These are phyloP conservation scores for Lipophrys pholis DNA, from an alignment of 2,113 vertebrate genomes.

Conservation along the genomic window DNA sequence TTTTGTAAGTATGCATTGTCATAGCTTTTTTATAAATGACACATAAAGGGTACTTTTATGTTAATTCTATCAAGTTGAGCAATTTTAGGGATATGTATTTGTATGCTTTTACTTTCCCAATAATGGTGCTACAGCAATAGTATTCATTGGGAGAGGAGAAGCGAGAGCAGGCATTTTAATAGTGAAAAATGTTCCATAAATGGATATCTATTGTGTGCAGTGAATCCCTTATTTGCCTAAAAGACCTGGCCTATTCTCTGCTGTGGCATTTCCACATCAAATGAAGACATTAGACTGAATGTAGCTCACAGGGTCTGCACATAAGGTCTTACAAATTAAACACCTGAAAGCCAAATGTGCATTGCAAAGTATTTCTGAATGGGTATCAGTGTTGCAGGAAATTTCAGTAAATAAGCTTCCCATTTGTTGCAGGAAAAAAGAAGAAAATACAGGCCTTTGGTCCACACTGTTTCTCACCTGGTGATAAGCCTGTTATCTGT, in stretches of 20 bases:
- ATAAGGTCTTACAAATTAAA: neutral
- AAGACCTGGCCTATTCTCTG: conserved; percentile 24
- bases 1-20: neutral
- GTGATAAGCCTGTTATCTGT: conserved; percentile 63
- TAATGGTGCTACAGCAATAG: neutral
- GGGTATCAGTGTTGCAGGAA: neutral
- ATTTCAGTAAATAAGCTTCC: conserved; percentile 14
- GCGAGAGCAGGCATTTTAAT: neutral
- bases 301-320: neutral
- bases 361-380: neutral
- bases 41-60: neutral
- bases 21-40: conserved; percentile 2
- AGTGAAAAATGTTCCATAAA: neutral
- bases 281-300: neutral
- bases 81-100: neutral
- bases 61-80: neutral
- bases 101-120: neutral
- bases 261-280: neutral
- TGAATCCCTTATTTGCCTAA: neutral
- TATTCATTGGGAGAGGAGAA: neutral
- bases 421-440: conserved; percentile 17
- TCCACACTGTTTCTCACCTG: conserved; percentile 43
- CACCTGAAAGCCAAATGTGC: neutral
- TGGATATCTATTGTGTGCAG: conserved; percentile 18
- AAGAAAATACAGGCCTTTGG: conserved; percentile 6